These are phyloP conservation scores for Sylvia borin DNA, from an alignment of 2,797 vertebrate genomes.

Conservation along the genomic window DNA sequence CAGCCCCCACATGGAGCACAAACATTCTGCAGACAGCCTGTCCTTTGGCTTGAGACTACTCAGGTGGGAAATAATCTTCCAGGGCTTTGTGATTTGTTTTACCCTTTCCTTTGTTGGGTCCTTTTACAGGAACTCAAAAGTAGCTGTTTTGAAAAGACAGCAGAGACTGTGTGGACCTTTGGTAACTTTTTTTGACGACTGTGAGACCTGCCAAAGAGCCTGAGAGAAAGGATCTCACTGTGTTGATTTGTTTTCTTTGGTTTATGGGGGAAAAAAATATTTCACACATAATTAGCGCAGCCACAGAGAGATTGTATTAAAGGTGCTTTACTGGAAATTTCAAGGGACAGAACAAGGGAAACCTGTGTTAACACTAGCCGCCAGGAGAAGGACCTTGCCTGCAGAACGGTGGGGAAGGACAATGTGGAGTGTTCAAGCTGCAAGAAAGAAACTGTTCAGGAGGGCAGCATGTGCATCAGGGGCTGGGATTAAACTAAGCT, in stretches of 20 bases:
- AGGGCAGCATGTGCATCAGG: slow-evolving; percentile 27
- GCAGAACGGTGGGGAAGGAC: slow-evolving; percentile 30
- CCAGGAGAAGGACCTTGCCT: slow-evolving; percentile 55
- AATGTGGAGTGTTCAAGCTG: slow-evolving; percentile 64
- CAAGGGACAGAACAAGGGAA: slow-evolving; percentile 76
- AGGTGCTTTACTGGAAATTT: slow-evolving; percentile 81
- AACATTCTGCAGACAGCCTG: background rate
- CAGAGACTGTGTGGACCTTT: slow-evolving; percentile 45
- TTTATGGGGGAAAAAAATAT: slow-evolving; percentile 73
- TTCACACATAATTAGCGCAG: slow-evolving; percentile 82
- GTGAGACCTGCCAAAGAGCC: slow-evolving; percentile 56
- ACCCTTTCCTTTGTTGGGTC: slow-evolving; percentile 46
- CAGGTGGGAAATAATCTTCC: background rate
- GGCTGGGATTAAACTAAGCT: slow-evolving; percentile 15
- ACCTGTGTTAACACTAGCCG: slow-evolving; percentile 73
- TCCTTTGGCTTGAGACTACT: background rate
- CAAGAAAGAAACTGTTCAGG: slow-evolving; percentile 69
- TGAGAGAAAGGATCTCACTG: slow-evolving; percentile 76
- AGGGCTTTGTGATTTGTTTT: slow-evolving; percentile 47
- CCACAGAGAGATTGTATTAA: slow-evolving; percentile 78
- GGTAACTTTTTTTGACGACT: slow-evolving; percentile 56
- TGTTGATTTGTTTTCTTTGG: slow-evolving; percentile 82
- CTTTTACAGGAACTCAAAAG: slow-evolving; percentile 41
- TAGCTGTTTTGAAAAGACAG: slow-evolving; percentile 52
- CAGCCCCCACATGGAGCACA: background rate